A percentile compares a stretch with the other conserved stretches of the same genome.
Conservation (phyloP, 1,140 invertebrate genomes). For the Camponotus floridanus region DNA sequence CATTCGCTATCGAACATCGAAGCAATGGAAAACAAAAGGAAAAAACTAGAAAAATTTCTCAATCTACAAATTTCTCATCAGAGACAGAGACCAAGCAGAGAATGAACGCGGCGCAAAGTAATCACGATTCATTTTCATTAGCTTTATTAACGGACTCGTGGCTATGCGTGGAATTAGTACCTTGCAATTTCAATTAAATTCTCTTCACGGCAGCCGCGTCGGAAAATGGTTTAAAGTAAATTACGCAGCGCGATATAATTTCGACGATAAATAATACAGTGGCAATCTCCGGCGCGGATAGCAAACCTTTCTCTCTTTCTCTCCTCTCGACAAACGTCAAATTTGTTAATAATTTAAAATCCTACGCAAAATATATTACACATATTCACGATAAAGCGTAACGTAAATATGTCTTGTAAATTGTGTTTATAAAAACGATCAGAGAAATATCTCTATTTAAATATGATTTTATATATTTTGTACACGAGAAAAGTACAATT, state of each 20-base stretch:
- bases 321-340: neutral
- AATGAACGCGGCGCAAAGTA: slow-evolving; percentile 34
- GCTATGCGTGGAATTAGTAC: slow-evolving; percentile 51
- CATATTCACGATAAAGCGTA: neutral
- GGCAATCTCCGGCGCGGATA: slow-evolving; percentile 31
- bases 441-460: slow-evolving; percentile 10
- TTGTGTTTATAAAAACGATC: neutral
- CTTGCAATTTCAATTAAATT: slow-evolving; percentile 64
- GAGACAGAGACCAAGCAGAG: slow-evolving; percentile 41
- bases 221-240: slow-evolving; percentile 60
- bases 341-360: slow-evolving; percentile 47
- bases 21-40: neutral
- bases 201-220: slow-evolving; percentile 52
- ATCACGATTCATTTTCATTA: slow-evolving; percentile 62
- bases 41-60: neutral
- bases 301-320: neutral
- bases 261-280: slow-evolving; percentile 58
- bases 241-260: slow-evolving; percentile 54
- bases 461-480: neutral
- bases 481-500: neutral
- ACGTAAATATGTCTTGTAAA: slow-evolving; percentile 21
- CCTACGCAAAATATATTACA: neutral
- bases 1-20: neutral
- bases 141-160: slow-evolving; percentile 53
- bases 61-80: neutral